Conservation (phyloP, 1,140 invertebrate species). For the Calosoma granatense region DNA sequence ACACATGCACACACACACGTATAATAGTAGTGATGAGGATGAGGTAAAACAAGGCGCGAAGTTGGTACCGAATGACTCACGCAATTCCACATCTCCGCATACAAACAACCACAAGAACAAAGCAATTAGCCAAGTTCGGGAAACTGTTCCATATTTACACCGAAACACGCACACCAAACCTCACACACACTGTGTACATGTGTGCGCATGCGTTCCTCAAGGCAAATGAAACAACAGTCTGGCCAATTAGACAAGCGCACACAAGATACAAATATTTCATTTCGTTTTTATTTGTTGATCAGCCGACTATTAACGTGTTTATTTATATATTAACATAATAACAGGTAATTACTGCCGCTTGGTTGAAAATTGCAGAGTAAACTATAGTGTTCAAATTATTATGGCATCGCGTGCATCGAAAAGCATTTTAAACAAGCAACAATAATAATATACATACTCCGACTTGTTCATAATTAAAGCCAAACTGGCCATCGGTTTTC, state of each 20-base stretch:
- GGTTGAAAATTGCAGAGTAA: slow-evolving; percentile 1
- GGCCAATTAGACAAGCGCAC: neutral
- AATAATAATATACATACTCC: neutral
- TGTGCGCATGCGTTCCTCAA: neutral
- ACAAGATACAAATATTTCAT: neutral
- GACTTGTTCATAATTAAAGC: neutral
- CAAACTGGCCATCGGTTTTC: neutral
- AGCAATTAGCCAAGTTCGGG: neutral
- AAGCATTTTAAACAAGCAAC: slow-evolving; percentile 1
- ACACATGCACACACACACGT: too few species aligned
- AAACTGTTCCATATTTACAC: neutral
- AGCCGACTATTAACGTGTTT: neutral
- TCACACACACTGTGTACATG: too few species aligned
- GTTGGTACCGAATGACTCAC: neutral
- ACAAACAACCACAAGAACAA: neutral
- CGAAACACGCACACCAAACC: too few species aligned
- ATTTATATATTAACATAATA: slow-evolving; percentile 9
- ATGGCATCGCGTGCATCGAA: neutral
- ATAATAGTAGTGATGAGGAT: neutral
- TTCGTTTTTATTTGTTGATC: neutral
- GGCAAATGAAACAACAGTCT: too few species aligned
- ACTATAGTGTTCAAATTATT: slow-evolving; percentile 7
- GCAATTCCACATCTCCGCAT: neutral
- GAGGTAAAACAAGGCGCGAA: neutral
- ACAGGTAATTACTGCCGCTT: neutral